Evolutionary conservation across 2,113 vertebrate species (phyloP).

Genomic region (Nesospiza acunhae): DNA sequence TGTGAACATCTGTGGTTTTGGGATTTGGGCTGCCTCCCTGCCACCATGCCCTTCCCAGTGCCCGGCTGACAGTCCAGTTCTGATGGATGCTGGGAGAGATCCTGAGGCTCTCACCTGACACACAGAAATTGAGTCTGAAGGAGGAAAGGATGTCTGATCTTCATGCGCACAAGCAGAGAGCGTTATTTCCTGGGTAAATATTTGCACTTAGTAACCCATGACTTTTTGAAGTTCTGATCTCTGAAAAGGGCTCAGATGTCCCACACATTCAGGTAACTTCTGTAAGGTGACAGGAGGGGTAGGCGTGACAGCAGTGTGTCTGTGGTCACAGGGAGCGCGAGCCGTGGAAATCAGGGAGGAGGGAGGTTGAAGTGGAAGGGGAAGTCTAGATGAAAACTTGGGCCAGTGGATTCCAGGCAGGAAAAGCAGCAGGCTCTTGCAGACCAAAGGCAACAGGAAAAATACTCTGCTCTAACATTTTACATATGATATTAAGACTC

Average conservation of each 20-base stretch:
- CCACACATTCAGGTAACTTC: background rate
- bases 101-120: accelerated
- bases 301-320: background rate
- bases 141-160: background rate
- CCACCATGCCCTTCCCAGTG: background rate
- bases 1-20: accelerated
- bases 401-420: background rate
- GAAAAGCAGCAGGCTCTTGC: background rate
- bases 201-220: background rate
- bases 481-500: background rate
- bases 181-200: background rate
- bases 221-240: background rate
- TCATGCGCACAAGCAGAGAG: background rate
- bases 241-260: background rate
- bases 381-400: background rate
- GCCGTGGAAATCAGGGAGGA: background rate
- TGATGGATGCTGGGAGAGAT: accelerated
- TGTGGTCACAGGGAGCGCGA: accelerated
- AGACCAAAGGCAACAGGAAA: background rate
- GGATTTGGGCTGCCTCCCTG: no score
- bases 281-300: background rate
- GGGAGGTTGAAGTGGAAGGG: background rate
- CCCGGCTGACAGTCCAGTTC: accelerated
- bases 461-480: background rate
- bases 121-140: accelerated